Percentiles rank a stretch among this genome's conserved stretches.
Conservation (phyloP, 2,797 vertebrate species). For the Odontamblyopus lacepedii region DNA sequence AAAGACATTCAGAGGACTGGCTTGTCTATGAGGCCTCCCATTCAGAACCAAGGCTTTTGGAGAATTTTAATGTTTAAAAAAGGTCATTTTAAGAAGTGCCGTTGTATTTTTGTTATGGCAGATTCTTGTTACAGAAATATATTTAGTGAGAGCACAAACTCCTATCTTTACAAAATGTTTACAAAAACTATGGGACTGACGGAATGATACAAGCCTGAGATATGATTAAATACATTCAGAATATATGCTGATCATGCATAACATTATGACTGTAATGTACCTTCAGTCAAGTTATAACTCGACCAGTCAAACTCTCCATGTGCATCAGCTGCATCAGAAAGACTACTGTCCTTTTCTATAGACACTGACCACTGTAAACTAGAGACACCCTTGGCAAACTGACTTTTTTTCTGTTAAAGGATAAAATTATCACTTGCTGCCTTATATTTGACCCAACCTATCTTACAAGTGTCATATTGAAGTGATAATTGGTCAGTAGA, state of each 20-base stretch:
- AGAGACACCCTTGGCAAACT: too few relatives aligned
- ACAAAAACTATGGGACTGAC: conserved; percentile 64
- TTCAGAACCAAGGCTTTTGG: conserved; percentile 1
- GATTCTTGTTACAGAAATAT: conserved; percentile 47
- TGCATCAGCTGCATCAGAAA: not conserved
- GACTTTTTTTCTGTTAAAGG: too few relatives aligned
- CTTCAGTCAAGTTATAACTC: too few relatives aligned
- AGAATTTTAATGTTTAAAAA: conserved; percentile 34
- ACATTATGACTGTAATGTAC: not conserved
- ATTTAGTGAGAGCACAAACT: conserved; percentile 23
- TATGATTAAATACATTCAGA: conserved; percentile 61
- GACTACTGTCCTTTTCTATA: too few relatives aligned
- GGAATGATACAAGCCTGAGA: conserved; percentile 71
- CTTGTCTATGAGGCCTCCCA: conserved; percentile 28
- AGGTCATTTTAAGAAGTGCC: conserved; percentile 56
- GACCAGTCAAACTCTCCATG: not conserved
- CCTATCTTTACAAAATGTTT: conserved; percentile 62
- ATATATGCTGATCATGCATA: too few relatives aligned
- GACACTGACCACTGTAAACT: too few relatives aligned
- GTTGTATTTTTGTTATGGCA: conserved; percentile 51
- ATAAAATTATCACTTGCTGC: not conserved
- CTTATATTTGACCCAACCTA: not conserved
- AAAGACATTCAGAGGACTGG: conserved; percentile 33
- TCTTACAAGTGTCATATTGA: not conserved
- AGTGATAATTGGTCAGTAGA: not conserved